Evolutionary conservation across 2,113 vertebrate species (phyloP), one percentile per base, ranked within the genome.

Genomic region (Festucalex cinctus): DNA sequence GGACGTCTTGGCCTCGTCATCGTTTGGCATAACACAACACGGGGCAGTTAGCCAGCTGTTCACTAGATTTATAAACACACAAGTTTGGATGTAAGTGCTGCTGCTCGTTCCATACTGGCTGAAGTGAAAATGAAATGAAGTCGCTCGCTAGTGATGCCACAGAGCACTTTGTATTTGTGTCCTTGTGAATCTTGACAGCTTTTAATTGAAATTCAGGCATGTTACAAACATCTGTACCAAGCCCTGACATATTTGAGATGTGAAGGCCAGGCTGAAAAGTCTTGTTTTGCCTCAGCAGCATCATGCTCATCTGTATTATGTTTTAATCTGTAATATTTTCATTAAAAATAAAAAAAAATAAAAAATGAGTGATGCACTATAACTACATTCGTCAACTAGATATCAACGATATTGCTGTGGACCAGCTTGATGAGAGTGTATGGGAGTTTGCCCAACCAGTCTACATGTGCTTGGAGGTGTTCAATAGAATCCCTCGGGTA

Each of bases 51-150:
- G 51, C 37, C 59, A 41, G 64, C 54, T 10, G 3, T 57, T 26
- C 41, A 43, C 49, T 9, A 24, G 48, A 73, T 44, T 64, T 22
- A 43, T 68, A 41, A 44, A 63, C 35, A 41, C 56, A 53, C 28
- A 26, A 63, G 49, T 65, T 22, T 63, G 37, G 46, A 60, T 54
- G 36, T 46, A 64, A 72, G 66, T 70, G 46, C 26, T 48, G 57
- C 39, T 68, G 65, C 54, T 74, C 65, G 44, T 64, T 77, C 41
- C 36, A 51, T 14, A 60, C 65, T 39, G 57, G 68, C 62, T 69
- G 19, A 64, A 65, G 65, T 65, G 35, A 74, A 65, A 64, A 26
- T 1, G 43, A 64, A 51, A 77, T 66, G 49, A 63, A 65, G 46
- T 58, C 63, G 57, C 65, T 70, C 70, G 39, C 26, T 51, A 6